Evolutionary conservation across 2,888 invertebrate genomes (phyloP), one percentile per base, ranked within the genome.

Genomic region (Sialis fuliginosa): DNA sequence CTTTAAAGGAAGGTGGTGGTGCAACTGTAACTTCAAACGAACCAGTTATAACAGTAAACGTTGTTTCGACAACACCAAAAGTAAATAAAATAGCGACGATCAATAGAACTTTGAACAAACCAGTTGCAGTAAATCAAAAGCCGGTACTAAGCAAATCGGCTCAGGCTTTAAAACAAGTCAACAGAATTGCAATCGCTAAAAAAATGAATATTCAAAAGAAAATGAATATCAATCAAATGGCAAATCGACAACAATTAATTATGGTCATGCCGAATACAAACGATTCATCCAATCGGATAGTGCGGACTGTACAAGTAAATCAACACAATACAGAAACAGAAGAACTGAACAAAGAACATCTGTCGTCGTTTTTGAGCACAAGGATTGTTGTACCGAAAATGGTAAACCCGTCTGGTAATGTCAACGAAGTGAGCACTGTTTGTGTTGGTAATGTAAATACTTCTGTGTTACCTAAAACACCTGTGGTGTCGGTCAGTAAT

Each of bases 401-500:
- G 34, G 10, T 39, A 6, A 22, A 31, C 10, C 31, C 31, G 1
- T 32, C 13, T n/a, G 41, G 30, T 9, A 47, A 32, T 39, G 37
- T 37, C 10, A 43, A 40, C n/a, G 44, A 22, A 13, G 12, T 43
- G 13, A 44, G 32, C 12, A 45, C 35, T 12, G 34, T 30, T 32
- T 22, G 22, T 22, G 22, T 22, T 22, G 22, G 22, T 22, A 22
- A 22, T 22, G 22, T 22, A 22, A 22, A 22, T 22, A 5, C 8
- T n/a, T 12, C 30, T 9, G 32, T 40, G 22, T 54, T 59, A 41
- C 47, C 61, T 9, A 64, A 65, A 48, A 66, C 65, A 4, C 64
- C 64, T 45, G 57, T 64, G 13, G 68, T 71, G 13, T 61, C 61
- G 47, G 60, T 70, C 46, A 69, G 67, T 52, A 70, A 71, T 57